Percentiles rank a stretch among this genome's conserved stretches.
Conservation (phyloP, 1,140 invertebrate species). For the Acyrthosiphon pisum region DNA sequence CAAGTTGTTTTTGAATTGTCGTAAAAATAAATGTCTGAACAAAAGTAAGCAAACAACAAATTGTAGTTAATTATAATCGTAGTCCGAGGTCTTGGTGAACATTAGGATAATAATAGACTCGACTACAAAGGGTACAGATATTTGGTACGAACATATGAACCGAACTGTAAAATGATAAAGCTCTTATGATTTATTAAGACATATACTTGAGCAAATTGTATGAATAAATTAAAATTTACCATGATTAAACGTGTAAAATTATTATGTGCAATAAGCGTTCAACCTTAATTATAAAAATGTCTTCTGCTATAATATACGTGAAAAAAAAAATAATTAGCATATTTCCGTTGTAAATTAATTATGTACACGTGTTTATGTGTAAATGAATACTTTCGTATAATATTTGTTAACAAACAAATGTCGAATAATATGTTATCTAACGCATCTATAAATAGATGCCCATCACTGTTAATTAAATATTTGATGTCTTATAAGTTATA, state of each 20-base stretch:
- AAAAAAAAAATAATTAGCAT: neutral
- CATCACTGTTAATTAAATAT: neutral
- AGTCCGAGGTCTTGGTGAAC: neutral
- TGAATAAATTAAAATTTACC: neutral
- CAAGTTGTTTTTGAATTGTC: neutral
- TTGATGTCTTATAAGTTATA: neutral
- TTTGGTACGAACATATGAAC: neutral
- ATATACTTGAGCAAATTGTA: neutral
- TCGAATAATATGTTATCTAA: too few relatives aligned
- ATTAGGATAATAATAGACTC: conserved; percentile 8
- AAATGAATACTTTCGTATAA: neutral
- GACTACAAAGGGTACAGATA: neutral
- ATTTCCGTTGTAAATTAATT: neutral
- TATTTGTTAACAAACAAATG: neutral
- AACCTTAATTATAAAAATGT: neutral
- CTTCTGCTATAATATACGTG: too few relatives aligned
- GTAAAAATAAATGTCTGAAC: neutral
- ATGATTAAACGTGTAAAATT: neutral
- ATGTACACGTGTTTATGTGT: neutral
- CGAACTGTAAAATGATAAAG: neutral
- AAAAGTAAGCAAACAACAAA: neutral
- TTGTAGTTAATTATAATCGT: neutral
- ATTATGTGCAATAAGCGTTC: neutral
- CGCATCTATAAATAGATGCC: neutral
- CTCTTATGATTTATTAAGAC: neutral